These are phyloP conservation scores for Drosophila birchii DNA, from an alignment of 2,888 invertebrate species.

Conservation along the genomic window DNA sequence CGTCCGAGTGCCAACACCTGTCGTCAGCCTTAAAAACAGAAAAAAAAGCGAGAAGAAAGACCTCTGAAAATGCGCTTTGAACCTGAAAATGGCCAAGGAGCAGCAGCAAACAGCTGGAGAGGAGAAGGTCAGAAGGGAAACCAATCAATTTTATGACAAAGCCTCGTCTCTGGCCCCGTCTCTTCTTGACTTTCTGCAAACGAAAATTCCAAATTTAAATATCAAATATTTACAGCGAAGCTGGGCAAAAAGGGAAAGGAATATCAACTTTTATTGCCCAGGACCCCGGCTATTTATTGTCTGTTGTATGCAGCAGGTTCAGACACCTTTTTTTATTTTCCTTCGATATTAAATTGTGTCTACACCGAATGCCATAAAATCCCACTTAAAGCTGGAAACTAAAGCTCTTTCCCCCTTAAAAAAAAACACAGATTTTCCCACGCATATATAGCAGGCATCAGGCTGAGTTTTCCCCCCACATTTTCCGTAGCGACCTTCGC, in stretches of 20 bases:
- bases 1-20: slow-evolving; percentile 42
- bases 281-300: slow-evolving; percentile 62
- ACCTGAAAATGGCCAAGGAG: slow-evolving; percentile 52
- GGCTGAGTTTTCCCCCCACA: slow-evolving; percentile 4
- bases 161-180: neutral
- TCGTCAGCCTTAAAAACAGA: slow-evolving; percentile 16
- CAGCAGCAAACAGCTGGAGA: neutral
- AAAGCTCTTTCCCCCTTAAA: neutral
- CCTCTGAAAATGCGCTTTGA: slow-evolving; percentile 50
- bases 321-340: slow-evolving; percentile 61
- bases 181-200: slow-evolving; percentile 12
- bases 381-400: slow-evolving; percentile 62
- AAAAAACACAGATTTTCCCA: slow-evolving; percentile 65
- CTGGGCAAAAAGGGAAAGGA: neutral
- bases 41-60: slow-evolving; percentile 11
- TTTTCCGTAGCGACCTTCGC: slow-evolving; percentile 59
- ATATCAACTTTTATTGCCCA: slow-evolving; percentile 51
- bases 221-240: slow-evolving; percentile 45
- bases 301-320: slow-evolving; percentile 56
- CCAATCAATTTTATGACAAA: slow-evolving; percentile 78
- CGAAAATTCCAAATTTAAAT: slow-evolving; percentile 48
- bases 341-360: slow-evolving; percentile 70
- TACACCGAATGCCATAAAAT: slow-evolving; percentile 72
- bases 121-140: slow-evolving; percentile 29
- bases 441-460: slow-evolving; percentile 51